phyloP scores from a whole-genome alignment of 2,797 vertebrate species.

The Silurus lanzhouensis region DNA sequence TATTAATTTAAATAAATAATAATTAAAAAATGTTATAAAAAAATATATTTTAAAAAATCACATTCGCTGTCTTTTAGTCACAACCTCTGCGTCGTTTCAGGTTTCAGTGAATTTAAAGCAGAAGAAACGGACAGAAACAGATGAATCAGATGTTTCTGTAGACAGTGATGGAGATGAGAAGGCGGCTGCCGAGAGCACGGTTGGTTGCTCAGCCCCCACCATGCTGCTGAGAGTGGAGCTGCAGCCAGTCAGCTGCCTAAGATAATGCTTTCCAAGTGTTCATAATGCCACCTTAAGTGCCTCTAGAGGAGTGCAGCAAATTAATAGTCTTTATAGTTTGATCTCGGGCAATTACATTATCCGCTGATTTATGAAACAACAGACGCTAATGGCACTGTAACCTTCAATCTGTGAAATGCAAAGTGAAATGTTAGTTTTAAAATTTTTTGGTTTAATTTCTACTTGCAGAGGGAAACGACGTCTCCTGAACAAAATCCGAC shows the following conservation, averaged over 20 bases:
- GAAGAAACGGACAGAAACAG: neutral
- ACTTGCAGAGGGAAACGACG: constrained; percentile 24
- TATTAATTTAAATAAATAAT: neutral
- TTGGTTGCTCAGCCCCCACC: constrained; percentile 55
- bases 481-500: neutral
- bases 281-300: constrained; percentile 72
- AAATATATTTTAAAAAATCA: too few species aligned
- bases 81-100: neutral
- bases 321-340: constrained; percentile 70
- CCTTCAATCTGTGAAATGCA: constrained; percentile 62
- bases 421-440: constrained; percentile 46
- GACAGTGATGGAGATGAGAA: constrained; percentile 14
- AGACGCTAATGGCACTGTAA: constrained; percentile 59
- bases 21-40: neutral
- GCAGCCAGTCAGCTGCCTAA: constrained; percentile 63
- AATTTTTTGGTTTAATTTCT: constrained; percentile 21
- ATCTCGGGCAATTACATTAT: constrained; percentile 75
- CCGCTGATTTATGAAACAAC: constrained; percentile 74
- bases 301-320: constrained; percentile 66
- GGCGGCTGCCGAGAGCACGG: neutral
- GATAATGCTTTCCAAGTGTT: constrained; percentile 73
- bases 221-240: constrained; percentile 46
- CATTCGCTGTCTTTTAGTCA: too few species aligned
- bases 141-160: neutral
- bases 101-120: neutral